Base-by-base conservation (phyloP, 2,888 invertebrate genomes). In the Teinopalpus imperialis region DNA sequence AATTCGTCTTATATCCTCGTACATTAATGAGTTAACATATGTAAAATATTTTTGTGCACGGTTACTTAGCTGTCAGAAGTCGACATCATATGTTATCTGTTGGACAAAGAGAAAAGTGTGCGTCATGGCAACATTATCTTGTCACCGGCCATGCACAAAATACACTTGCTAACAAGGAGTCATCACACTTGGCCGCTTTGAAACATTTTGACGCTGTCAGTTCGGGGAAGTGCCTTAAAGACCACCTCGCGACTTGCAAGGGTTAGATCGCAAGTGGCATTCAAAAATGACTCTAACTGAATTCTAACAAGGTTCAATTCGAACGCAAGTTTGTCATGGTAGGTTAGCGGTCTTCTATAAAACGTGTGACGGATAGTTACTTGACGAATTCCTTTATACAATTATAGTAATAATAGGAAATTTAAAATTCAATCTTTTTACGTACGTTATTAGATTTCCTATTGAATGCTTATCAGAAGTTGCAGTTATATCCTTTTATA, bases 331-430 rank as follows among this genome's bases (percentile, higher is more conserved):
- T 1, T 52, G 52, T 42, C 0, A 52, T 61, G 47, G 60, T 55
- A 57, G 43, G 49, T 51, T 53, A 54, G 50, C 59, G 52, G 59
- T 67, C 62, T 74, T 68, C 67, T 68, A 69, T 43, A 48, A 53
- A 60, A 56, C 42, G 45, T 51, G 68, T 74, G 80, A 81, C 73
- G 67, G 76, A 76, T 76, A 74, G 75, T 74, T 71, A 67, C 63
- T 81, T 80, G 79, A 83, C 76, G 81, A 74, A 83, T 81, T 79
- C 74, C 71, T 77, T 74, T 72, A 68, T 69, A 67, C 66, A 68
- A 67, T 65, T 53, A 60, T 35, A 24, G 21, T 37, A 14, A 9
- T 8, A 8, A 10, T 1, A 5, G 7, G 6, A 32, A 43, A 32
- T 29, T 12, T 0, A 57, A 52, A 52, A 23, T 43, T n/a, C 35